A percentile compares a stretch with the other conserved stretches of the same genome.
Evolutionary conservation across 2,113 vertebrate genomes (phyloP).

Genomic region (Silurus glanis): DNA sequence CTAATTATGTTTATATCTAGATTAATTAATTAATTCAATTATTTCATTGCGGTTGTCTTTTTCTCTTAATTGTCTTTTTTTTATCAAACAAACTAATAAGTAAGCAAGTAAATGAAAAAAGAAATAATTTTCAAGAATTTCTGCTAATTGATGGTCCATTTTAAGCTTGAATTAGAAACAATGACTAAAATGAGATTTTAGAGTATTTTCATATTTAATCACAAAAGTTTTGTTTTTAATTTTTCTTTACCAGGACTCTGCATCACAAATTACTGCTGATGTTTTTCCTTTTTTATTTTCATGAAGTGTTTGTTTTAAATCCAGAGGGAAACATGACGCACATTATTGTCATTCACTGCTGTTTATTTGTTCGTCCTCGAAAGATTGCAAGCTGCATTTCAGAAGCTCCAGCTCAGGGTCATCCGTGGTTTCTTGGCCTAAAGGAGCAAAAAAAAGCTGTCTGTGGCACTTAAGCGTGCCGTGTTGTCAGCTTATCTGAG

Average conservation of each 20-base stretch:
- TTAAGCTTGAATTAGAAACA: background rate
- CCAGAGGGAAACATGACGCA: background rate
- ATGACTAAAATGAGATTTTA: background rate
- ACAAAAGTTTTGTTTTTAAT: background rate
- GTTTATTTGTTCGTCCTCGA: background rate
- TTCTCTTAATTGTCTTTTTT: background rate
- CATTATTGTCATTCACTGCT: background rate
- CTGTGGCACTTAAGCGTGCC: constrained; percentile 42
- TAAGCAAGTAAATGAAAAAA: background rate
- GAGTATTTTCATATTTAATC: background rate
- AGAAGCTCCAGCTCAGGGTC: constrained; percentile 26
- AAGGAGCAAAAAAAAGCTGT: constrained; percentile 54
- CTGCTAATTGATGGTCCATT: background rate
- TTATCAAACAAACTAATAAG: background rate
- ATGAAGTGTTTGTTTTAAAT: background rate
- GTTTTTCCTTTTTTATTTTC: background rate
- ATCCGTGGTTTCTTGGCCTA: constrained; percentile 58
- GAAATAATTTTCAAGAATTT: background rate
- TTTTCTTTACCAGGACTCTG: background rate
- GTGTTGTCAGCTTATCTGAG: constrained; percentile 56
- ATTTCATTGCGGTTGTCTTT: background rate
- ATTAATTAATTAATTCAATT: too few relatives aligned
- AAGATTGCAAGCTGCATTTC: background rate
- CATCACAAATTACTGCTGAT: background rate
- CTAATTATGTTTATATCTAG: background rate